A percentile compares a stretch with the other conserved stretches of the same genome.
phyloP scores from a whole-genome alignment of 2,888 invertebrate genomes.

The Dasysyrphus albostriatus region DNA sequence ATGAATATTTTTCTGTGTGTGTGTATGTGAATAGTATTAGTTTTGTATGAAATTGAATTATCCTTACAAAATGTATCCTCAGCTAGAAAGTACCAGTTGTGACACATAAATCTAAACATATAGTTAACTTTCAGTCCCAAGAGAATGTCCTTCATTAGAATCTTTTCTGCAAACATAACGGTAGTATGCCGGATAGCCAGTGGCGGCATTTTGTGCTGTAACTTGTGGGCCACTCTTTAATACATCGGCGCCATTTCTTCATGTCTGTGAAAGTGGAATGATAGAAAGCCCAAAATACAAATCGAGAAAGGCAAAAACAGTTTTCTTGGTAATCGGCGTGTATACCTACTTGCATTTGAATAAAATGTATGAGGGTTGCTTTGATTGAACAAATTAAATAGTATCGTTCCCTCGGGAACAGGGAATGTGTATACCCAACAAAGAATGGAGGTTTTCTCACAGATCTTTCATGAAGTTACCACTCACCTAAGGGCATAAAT shows the following conservation, averaged over 20 bases:
- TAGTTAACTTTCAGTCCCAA: slow-evolving; percentile 46
- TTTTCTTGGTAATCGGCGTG: slow-evolving; percentile 59
- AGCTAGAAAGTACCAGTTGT: slow-evolving; percentile 13
- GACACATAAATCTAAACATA: slow-evolving; percentile 42
- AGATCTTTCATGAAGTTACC: slow-evolving; percentile 8
- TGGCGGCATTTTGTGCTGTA: slow-evolving; percentile 23
- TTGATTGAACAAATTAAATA: slow-evolving; percentile 72
- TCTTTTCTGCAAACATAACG: slow-evolving; percentile 6
- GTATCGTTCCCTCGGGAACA: slow-evolving; percentile 48
- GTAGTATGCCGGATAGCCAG: slow-evolving; percentile 1
- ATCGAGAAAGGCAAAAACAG: not conserved
- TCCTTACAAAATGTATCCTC: slow-evolving; percentile 45
- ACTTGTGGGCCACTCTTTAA: not conserved
- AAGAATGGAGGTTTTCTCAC: slow-evolving; percentile 20
- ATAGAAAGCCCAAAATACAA: not conserved
- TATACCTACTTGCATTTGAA: slow-evolving; percentile 46
- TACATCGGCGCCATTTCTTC: not conserved
- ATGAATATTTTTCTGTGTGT: not conserved
- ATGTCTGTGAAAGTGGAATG: not conserved
- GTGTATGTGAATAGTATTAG: not conserved
- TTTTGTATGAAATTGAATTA: slow-evolving; percentile 42
- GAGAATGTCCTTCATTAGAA: slow-evolving; percentile 56
- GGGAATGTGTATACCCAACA: not conserved
- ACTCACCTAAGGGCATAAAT: not conserved
- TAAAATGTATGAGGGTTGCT: slow-evolving; percentile 60